phyloP scores from a whole-genome alignment of 2,888 invertebrate genomes.

The Heliconius ismenius region DNA sequence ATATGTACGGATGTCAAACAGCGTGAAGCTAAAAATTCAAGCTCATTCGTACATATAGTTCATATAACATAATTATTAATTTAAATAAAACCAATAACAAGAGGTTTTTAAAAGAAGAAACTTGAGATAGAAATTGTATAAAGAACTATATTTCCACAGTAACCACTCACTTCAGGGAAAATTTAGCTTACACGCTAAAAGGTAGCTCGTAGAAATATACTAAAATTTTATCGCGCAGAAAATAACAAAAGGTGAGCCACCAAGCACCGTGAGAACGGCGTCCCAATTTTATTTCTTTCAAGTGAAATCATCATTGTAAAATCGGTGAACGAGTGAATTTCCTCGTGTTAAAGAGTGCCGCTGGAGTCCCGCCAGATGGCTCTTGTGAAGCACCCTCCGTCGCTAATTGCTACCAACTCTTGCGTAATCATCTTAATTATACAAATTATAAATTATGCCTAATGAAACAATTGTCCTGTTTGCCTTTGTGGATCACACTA shows the following conservation, averaged over 20 bases:
- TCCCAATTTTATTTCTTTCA: slow-evolving; percentile 53
- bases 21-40: too few species aligned
- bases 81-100: not conserved
- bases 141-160: slow-evolving; percentile 9
- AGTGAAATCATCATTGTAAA: slow-evolving; percentile 55
- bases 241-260: slow-evolving; percentile 40
- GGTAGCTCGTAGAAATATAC: slow-evolving; percentile 31
- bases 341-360: slow-evolving; percentile 65
- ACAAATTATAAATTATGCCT: slow-evolving; percentile 53
- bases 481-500: slow-evolving; percentile 37
- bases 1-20: too few species aligned
- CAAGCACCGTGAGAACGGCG: slow-evolving; percentile 45
- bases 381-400: slow-evolving; percentile 68
- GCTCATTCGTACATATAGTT: not conserved
- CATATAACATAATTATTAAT: not conserved
- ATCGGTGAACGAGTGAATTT: slow-evolving; percentile 57
- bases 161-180: slow-evolving; percentile 10
- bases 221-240: slow-evolving; percentile 36
- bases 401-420: slow-evolving; percentile 78
- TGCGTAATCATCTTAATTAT: slow-evolving; percentile 70
- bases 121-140: slow-evolving; percentile 4
- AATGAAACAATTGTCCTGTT: slow-evolving; percentile 49
- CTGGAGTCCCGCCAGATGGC: slow-evolving; percentile 77
- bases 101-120: not conserved
- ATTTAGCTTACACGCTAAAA: slow-evolving; percentile 26